Base-by-base conservation (phyloP, 2,888 invertebrate species). In the Camponotus fellah region DNA sequence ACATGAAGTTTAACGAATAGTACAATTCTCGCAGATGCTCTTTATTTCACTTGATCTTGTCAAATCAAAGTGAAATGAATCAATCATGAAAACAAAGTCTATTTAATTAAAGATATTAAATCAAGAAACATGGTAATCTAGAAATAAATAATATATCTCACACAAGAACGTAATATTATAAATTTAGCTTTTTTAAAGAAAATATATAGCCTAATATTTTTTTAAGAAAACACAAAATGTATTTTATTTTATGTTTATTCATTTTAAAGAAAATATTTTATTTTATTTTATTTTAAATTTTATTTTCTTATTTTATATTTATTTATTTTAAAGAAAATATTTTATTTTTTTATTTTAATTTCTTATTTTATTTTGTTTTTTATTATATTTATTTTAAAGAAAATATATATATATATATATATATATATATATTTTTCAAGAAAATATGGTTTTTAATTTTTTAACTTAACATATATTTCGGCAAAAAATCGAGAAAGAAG, bases 41-140 rank as follows among this genome's bases (percentile, higher is more conserved):
- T 43, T 14, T 12, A 43, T 12, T 34, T 69, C 3, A 49, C 32
- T 43, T 43, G 43, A 43, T 32, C 10, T 17, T 53, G 34, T 32
- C 46, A 46, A 68, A 43, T 34, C 14, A 71, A 71, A 21, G 21
- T 71, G 2, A 12, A 53, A 46, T 32, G 53, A 71, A 71, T 8
- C 49, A 53, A 10, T 12, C 9, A 26, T 34, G 21, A 21, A 4
- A 69, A 53, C 5, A 2, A 3, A 8, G 9, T 26, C 66, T 8
- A 4, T 71, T 71, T 71, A 53, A 53, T 53, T 53, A 34, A 49
- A 32, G 32, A 26, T 4, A 10, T 68, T 34, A 26, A 26, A 26
- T 26, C 26, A 26, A 26, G 37, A 71, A 21, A n/a, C 9, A 49
- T 3, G 12, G 12, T 43, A 12, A 12, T 3, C 21, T 53, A 71